Base-by-base conservation (phyloP, 2,113 vertebrate genomes). In the Actenoides lindsayi region DNA sequence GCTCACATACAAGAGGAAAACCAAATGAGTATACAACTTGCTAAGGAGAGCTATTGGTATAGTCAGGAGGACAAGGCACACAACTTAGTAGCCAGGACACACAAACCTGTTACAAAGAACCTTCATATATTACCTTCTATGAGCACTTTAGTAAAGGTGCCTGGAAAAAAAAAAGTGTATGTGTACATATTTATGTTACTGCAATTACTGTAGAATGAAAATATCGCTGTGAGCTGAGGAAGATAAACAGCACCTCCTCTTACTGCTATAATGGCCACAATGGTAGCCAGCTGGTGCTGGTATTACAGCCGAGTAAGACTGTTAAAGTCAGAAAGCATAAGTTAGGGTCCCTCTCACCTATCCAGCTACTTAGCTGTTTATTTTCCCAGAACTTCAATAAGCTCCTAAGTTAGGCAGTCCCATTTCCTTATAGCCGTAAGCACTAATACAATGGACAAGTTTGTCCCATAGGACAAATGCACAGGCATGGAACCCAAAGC, bases 221-320 rank as follows among this genome's bases (percentile, higher is more conserved):
- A 33, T 13, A 17, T 5, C 31, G 42, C 7, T 54, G 16, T 24
- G 25, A 78, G 31, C 46, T 54, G 18, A 39, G 42, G 5, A 60
- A 42, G 27, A 76, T 76, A 67, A 44, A 60, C 46, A 77, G 42
- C 4, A 0, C 13, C 70, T 67, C 70, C n/a, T 41, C 10, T 48
- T 65, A 41, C 20, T 17, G 39, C 67, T 62, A 3, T 5, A 83
- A 53, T 3, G 16, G 30, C 23, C 57, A 33, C 1, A 3, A 50
- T 2, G 11, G 10, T 23, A 78, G 9, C 4, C 33, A 94, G 70
- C 17, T 8, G 4, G 17, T 92, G 70, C 67, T 35, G 69, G 5
- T 0, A 0, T 3, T 56, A 50, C 5, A 83, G 25, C 59, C 8
- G 1, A 41, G 17, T 6, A 48, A 76, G 51, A 37, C 8, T 6